Evolutionary conservation across 2,797 vertebrate genomes (phyloP).

Genomic region (Euphonia xanthogaster): DNA sequence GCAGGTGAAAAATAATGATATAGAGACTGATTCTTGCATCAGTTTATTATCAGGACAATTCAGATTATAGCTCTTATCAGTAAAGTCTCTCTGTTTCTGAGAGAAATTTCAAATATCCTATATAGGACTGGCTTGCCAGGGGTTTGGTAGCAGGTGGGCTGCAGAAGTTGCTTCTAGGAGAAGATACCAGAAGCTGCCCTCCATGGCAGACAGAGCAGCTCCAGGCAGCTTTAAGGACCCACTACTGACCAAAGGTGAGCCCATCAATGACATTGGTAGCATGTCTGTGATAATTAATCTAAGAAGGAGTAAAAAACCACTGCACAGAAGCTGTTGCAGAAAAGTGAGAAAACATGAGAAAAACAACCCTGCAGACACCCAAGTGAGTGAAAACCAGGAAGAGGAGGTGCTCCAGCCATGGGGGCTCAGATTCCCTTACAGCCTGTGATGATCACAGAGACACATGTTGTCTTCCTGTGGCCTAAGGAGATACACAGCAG

Average conservation of each 20-base stretch:
- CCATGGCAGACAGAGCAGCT: background rate
- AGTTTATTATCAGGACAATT: background rate
- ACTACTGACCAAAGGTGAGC: background rate
- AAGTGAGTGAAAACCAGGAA: background rate
- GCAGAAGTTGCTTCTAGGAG: background rate
- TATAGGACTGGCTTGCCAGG: background rate
- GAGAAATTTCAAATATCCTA: background rate
- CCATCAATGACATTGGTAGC: accelerated
- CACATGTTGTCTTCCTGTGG: accelerated
- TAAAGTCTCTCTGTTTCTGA: background rate
- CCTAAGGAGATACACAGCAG: background rate
- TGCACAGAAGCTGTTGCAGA: background rate
- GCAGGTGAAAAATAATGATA: background rate
- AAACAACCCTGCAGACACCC: background rate
- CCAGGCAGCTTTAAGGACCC: background rate
- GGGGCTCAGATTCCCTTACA: background rate
- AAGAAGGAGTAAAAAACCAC: background rate
- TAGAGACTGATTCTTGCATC: background rate
- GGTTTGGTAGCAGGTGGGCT: accelerated
- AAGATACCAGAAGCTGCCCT: background rate
- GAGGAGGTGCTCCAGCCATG: background rate
- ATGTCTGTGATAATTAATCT: background rate
- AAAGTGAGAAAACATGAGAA: background rate
- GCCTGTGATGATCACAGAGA: accelerated
- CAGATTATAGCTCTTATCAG: background rate